Conservation (phyloP, 1,140 invertebrate genomes). For the Leptonema lineaticorne region DNA sequence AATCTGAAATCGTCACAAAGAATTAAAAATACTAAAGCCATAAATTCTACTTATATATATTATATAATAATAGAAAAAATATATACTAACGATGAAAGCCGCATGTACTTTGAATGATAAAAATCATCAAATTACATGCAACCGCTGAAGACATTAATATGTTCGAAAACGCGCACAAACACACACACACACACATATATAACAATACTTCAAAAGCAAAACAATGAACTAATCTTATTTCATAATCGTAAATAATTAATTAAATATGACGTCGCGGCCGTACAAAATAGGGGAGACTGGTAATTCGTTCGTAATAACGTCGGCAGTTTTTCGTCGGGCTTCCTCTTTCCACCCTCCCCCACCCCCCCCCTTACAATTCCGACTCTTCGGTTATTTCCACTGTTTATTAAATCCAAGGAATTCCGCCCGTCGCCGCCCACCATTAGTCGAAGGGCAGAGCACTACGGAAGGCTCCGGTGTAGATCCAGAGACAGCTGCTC, state of each 20-base stretch:
- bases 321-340: conserved; percentile 20
- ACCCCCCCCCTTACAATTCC: not conserved
- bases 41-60: no score
- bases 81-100: no score
- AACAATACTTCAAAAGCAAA: not conserved
- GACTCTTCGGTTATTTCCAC: conserved; percentile 7
- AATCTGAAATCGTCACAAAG: no score
- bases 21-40: no score
- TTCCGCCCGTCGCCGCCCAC: not conserved
- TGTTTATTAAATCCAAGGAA: conserved; percentile 27
- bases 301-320: conserved; percentile 14
- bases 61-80: no score
- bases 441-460: not conserved
- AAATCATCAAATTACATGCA: not conserved
- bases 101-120: no score
- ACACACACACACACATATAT: no score
- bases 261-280: not conserved
- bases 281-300: not conserved
- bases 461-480: not conserved
- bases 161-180: no score
- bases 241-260: not conserved
- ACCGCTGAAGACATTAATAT: not conserved
- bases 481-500: conserved; percentile 25
- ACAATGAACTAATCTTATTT: not conserved
- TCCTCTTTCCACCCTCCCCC: no score